Evolutionary conservation across 1,140 invertebrate species (phyloP).

Genomic region (Ditylenchus dipsaci): DNA sequence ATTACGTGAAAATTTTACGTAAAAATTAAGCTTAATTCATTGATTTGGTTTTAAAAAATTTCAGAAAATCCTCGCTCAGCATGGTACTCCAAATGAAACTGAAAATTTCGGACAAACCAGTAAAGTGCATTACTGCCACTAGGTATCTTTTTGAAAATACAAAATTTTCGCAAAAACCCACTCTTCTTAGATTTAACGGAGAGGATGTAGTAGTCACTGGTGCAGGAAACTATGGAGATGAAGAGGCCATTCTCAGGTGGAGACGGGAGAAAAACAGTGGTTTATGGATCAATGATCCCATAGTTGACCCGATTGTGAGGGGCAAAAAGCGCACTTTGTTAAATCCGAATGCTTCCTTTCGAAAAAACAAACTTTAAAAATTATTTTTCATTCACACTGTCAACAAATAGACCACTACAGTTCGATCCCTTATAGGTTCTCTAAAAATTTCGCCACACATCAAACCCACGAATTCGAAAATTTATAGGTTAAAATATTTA

Average conservation of each 20-base stretch:
- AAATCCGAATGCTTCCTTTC: not conserved
- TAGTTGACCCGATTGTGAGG: slow-evolving; percentile 58
- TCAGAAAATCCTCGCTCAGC: slow-evolving; percentile 30
- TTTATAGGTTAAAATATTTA: no score
- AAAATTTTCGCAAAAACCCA: not conserved
- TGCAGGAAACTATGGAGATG: slow-evolving; percentile 62
- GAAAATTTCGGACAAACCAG: slow-evolving; percentile 60
- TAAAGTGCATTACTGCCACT: slow-evolving; percentile 60
- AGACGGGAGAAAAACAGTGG: slow-evolving; percentile 59
- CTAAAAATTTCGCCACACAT: no score
- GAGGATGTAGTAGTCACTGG: slow-evolving; percentile 61
- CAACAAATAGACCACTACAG: no score
- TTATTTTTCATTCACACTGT: no score
- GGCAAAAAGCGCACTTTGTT: slow-evolving; percentile 31
- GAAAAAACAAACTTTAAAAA: not conserved
- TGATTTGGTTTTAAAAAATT: not conserved
- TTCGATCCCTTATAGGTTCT: no score
- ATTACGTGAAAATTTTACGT: no score
- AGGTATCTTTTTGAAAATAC: not conserved
- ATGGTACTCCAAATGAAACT: slow-evolving; percentile 34
- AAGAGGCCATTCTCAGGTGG: slow-evolving; percentile 63
- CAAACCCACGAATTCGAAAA: no score
- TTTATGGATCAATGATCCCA: slow-evolving; percentile 64
- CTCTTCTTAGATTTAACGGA: slow-evolving; percentile 54
- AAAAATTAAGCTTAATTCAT: no score